A percentile compares a stretch with the other conserved stretches of the same genome.
Conservation (phyloP, 1,140 invertebrate genomes). For the Heterodera schachtii region DNA sequence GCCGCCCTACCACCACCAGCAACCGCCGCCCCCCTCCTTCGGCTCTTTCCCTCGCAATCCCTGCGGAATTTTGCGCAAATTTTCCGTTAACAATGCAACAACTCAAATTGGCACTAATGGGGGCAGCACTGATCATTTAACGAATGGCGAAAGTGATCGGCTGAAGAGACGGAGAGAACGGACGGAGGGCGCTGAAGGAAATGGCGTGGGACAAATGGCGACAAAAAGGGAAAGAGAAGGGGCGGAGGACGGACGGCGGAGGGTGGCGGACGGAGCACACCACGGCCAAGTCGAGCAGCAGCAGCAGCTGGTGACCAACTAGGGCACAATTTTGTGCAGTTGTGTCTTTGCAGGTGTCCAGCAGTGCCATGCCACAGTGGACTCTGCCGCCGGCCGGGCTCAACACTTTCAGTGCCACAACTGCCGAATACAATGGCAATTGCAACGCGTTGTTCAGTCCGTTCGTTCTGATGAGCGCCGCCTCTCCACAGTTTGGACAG, state of each 20-base stretch:
- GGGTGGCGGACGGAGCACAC: neutral
- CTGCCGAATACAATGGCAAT: neutral
- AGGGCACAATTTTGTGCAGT: neutral
- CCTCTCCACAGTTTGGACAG: neutral
- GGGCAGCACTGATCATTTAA: neutral
- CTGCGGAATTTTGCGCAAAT: neutral
- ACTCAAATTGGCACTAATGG: neutral
- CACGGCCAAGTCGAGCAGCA: neutral
- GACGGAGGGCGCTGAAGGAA: neutral
- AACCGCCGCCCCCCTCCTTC: neutral
- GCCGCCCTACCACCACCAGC: neutral
- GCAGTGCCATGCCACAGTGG: neutral
- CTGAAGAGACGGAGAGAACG: neutral
- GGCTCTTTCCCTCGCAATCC: neutral
- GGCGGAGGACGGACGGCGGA: neutral
- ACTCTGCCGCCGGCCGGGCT: neutral
- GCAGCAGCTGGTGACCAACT: neutral
- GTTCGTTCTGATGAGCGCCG: neutral
- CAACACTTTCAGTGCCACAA: neutral
- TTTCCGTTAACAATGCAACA: neutral
- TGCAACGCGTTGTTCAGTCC: neutral
- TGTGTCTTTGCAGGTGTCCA: neutral
- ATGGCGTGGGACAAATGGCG: neutral
- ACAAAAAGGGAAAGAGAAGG: neutral
- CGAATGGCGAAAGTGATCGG: neutral